Percentiles rank a stretch among this genome's conserved stretches.
These are phyloP conservation scores for Empis stercorea DNA, from an alignment of 2,888 invertebrate genomes.

Conservation along the genomic window DNA sequence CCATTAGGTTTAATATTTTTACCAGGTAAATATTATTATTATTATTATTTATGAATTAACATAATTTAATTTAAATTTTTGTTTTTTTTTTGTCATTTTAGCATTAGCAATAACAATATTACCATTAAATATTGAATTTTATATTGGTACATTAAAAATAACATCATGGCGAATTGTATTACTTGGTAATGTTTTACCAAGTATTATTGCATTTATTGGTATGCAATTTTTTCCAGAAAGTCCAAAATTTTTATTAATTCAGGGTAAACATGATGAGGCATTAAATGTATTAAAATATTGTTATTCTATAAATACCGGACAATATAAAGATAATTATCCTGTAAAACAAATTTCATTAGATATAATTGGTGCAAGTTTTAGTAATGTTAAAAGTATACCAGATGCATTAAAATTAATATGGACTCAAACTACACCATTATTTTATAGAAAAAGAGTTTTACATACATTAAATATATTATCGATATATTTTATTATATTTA, in stretches of 20 bases:
- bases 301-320: constrained; percentile 42
- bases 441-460: constrained; percentile 19
- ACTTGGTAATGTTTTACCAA: constrained; percentile 50
- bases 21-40: constrained; percentile 33
- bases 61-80: neutral
- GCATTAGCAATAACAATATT: constrained; percentile 57
- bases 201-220: constrained; percentile 45
- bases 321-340: constrained; percentile 37
- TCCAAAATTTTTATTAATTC: constrained; percentile 59
- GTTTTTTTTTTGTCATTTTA: constrained; percentile 22
- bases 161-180: constrained; percentile 66
- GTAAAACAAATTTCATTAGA: constrained; percentile 30
- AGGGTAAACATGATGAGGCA: constrained; percentile 45
- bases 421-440: constrained; percentile 29
- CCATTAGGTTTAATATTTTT: constrained; percentile 43
- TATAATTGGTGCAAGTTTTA: constrained; percentile 22
- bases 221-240: constrained; percentile 57
- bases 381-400: constrained; percentile 20
- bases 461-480: constrained; percentile 28
- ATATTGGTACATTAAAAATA: constrained; percentile 42
- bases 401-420: constrained; percentile 27
- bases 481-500: constrained; percentile 24
- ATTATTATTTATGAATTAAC: constrained; percentile 10
- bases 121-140: constrained; percentile 41
- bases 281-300: constrained; percentile 46